Percentiles rank a stretch among this genome's conserved stretches.
Conservation (phyloP, 1,140 invertebrate species). For the Prorops nasuta region DNA sequence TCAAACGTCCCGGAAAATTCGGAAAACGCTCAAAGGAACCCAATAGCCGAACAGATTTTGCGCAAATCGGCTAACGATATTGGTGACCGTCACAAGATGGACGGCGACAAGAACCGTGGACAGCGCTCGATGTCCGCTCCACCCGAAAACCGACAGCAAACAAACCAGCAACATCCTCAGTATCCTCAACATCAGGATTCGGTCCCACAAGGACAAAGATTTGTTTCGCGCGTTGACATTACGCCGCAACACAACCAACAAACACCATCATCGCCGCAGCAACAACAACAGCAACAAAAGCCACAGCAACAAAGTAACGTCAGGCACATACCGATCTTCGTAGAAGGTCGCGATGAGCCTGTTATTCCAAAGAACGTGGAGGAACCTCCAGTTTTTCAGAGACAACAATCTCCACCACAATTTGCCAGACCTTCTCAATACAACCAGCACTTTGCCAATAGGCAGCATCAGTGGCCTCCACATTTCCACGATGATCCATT, state of each 20-base stretch:
- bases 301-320: conserved; percentile 55
- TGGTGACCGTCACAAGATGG: conserved; percentile 63
- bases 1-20: conserved; percentile 18
- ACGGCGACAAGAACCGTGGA: conserved; percentile 57
- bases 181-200: conserved; percentile 31
- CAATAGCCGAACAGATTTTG: conserved; percentile 67
- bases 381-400: conserved; percentile 25
- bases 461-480: conserved; percentile 29
- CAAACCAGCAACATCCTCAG: conserved; percentile 24
- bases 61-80: conserved; percentile 78
- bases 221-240: conserved; percentile 61
- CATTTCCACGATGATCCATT: conserved; percentile 30
- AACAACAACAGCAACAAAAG: conserved; percentile 25
- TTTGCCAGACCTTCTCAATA: conserved; percentile 38
- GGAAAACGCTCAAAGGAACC: conserved; percentile 34
- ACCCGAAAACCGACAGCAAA: conserved; percentile 48
- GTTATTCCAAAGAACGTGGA: conserved; percentile 63
- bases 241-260: conserved; percentile 45
- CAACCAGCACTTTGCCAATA: conserved; percentile 26
- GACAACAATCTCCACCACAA: conserved; percentile 53
- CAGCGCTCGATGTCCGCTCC: conserved; percentile 72
- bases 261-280: conserved; percentile 16
- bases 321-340: conserved; percentile 83
- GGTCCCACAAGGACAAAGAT: conserved; percentile 36
- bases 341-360: conserved; percentile 77